phyloP scores from a whole-genome alignment of 2,113 vertebrate species.

The Sarotherodon lohbergeri region DNA sequence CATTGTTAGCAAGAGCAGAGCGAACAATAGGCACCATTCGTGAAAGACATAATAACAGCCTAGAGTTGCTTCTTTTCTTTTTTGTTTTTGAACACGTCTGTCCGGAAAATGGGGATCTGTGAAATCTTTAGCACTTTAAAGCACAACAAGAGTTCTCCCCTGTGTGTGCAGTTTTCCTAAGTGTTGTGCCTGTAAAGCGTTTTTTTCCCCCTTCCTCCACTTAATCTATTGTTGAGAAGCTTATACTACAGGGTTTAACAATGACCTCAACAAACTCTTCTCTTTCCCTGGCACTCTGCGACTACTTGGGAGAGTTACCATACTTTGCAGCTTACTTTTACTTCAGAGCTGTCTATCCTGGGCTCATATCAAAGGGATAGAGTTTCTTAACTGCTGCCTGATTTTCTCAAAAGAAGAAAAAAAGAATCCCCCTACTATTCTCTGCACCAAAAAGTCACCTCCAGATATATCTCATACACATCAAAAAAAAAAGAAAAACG shows the following conservation, averaged over 20 bases:
- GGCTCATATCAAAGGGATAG: conserved; percentile 38
- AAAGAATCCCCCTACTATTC: not conserved
- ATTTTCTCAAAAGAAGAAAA: not conserved
- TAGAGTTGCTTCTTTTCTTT: not conserved
- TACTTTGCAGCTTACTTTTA: conserved; percentile 26
- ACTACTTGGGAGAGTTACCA: conserved; percentile 26
- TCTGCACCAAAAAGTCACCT: conserved; percentile 39
- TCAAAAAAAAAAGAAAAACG: not conserved
- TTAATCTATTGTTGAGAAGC: conserved; percentile 26
- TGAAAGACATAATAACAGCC: not conserved
- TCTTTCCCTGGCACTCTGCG: conserved; percentile 3
- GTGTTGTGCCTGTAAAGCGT: conserved; percentile 7
- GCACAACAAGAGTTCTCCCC: not conserved
- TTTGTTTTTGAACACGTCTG: not conserved
- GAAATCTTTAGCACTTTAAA: conserved; percentile 21
- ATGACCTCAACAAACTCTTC: conserved; percentile 40
- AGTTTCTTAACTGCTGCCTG: conserved; percentile 32
- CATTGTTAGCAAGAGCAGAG: not conserved
- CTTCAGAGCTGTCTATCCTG: conserved; percentile 43
- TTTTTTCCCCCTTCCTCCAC: not conserved
- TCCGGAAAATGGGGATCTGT: conserved; percentile 10
- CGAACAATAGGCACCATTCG: not conserved
- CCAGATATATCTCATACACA: conserved; percentile 6
- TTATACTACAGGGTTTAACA: conserved; percentile 32
- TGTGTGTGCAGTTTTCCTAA: conserved; percentile 1